Evolutionary conservation across 2,888 invertebrate species (phyloP).

Genomic region (Melanostoma scalare): DNA sequence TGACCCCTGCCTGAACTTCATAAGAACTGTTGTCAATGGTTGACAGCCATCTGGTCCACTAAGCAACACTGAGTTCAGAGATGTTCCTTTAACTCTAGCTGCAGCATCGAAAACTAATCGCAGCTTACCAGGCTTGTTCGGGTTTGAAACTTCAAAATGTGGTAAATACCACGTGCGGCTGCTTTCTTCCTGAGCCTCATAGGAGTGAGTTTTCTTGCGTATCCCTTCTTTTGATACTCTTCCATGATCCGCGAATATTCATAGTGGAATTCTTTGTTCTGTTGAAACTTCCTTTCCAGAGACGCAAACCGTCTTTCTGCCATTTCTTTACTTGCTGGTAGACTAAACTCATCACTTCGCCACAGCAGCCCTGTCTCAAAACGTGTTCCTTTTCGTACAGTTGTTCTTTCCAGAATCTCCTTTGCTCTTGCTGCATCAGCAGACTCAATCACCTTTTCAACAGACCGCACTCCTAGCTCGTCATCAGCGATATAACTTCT

Average conservation of each 20-base stretch:
- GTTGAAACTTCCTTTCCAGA: constrained; percentile 64
- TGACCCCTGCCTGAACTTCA: constrained; percentile 75
- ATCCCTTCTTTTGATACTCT: constrained; percentile 70
- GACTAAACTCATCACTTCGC: constrained; percentile 20
- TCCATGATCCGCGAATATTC: constrained; percentile 54
- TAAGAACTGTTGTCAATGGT: constrained; percentile 74
- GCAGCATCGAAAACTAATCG: constrained; percentile 77
- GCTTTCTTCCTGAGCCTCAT: constrained; percentile 37
- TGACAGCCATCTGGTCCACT: no score
- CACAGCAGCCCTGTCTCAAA: constrained; percentile 54
- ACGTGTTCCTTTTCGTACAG: constrained; percentile 3
- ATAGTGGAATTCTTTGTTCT: constrained; percentile 41
- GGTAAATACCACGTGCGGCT: constrained; percentile 74
- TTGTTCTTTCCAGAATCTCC: constrained; percentile 14
- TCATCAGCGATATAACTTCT: constrained; percentile 14
- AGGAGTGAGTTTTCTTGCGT: constrained; percentile 56
- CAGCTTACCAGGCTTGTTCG: constrained; percentile 75
- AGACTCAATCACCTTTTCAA: constrained; percentile 4
- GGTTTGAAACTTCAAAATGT: constrained; percentile 70
- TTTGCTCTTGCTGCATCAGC: constrained; percentile 32
- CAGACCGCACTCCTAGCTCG: constrained; percentile 4
- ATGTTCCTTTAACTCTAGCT: constrained; percentile 68
- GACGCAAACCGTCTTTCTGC: constrained; percentile 62
- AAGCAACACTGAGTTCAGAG: constrained; percentile 75
- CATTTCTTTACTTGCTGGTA: constrained; percentile 54